These are phyloP conservation scores for Onychorhynchus coronatus DNA, from an alignment of 2,113 vertebrate genomes.

Conservation along the genomic window DNA sequence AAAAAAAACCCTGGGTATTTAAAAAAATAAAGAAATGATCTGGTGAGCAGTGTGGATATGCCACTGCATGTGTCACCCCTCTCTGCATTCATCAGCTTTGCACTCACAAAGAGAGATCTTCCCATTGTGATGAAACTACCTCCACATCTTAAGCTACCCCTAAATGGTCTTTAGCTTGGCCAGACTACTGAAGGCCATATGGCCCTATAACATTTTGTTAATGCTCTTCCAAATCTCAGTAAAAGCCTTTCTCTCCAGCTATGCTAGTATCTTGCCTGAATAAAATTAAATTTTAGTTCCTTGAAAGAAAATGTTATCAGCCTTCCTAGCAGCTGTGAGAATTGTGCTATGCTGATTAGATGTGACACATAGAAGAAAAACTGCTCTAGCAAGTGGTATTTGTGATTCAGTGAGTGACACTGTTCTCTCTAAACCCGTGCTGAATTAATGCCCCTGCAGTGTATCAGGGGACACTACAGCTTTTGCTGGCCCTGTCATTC, in stretches of 20 bases:
- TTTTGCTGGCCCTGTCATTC: neutral
- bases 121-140: neutral
- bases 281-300: slow-evolving; percentile 62
- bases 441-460: neutral
- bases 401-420: slow-evolving; percentile 45
- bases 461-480: neutral
- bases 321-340: slow-evolving; percentile 46
- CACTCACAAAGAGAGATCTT: neutral
- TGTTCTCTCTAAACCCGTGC: neutral
- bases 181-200: slow-evolving; percentile 15
- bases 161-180: slow-evolving; percentile 33
- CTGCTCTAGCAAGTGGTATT: slow-evolving; percentile 41
- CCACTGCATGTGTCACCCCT: neutral
- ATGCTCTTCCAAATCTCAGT: slow-evolving; percentile 39
- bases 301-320: slow-evolving; percentile 64
- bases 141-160: neutral
- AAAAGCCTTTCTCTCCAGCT: slow-evolving; percentile 45
- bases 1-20: neutral
- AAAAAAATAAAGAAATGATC: neutral
- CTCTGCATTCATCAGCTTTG: neutral
- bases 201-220: slow-evolving; percentile 27
- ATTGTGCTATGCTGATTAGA: slow-evolving; percentile 54
- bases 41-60: neutral
- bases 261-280: slow-evolving; percentile 25
- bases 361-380: slow-evolving; percentile 49